A percentile compares a stretch with the other conserved stretches of the same genome.
These are phyloP conservation scores for Eupithecia abbreviata DNA, from an alignment of 2,888 invertebrate species.

Conservation along the genomic window DNA sequence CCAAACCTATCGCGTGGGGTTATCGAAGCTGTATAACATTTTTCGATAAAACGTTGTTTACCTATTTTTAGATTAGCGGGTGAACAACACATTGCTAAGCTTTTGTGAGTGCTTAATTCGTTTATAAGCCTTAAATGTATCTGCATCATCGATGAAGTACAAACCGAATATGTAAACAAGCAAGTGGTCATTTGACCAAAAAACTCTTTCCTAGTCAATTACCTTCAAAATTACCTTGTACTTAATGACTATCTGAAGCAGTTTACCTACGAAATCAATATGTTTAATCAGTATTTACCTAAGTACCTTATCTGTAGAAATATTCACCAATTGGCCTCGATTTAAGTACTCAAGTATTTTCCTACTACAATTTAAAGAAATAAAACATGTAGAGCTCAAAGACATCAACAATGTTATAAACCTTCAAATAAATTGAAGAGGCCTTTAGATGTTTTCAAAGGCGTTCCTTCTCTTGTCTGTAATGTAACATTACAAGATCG, in stretches of 20 bases:
- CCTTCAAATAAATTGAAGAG: slow-evolving; percentile 13
- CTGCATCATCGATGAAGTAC: neutral
- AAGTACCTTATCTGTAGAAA: slow-evolving; percentile 10
- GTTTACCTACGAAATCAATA: slow-evolving; percentile 5
- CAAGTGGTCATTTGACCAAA: neutral
- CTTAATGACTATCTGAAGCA: slow-evolving; percentile 6
- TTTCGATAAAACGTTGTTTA: slow-evolving; percentile 26
- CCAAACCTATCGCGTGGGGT: slow-evolving; percentile 29
- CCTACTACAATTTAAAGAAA: slow-evolving; percentile 4
- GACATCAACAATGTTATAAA: slow-evolving; percentile 1
- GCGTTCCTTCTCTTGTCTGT: neutral
- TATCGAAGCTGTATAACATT: slow-evolving; percentile 26
- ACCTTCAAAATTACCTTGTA: slow-evolving; percentile 20
- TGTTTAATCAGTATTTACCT: neutral
- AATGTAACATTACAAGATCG: neutral
- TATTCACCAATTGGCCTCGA: slow-evolving; percentile 9
- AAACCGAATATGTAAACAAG: neutral
- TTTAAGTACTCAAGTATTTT: neutral
- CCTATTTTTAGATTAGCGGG: slow-evolving; percentile 11
- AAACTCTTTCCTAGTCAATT: neutral
- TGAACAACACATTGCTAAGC: neutral
- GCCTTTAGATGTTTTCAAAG: neutral
- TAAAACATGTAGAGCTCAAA: slow-evolving; percentile 2
- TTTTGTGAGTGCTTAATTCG: neutral
- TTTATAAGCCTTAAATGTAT: neutral